Evolutionary conservation across 2,113 vertebrate genomes (phyloP), one percentile per base, ranked within the genome.

Genomic region (Austrofundulus limnaeus): DNA sequence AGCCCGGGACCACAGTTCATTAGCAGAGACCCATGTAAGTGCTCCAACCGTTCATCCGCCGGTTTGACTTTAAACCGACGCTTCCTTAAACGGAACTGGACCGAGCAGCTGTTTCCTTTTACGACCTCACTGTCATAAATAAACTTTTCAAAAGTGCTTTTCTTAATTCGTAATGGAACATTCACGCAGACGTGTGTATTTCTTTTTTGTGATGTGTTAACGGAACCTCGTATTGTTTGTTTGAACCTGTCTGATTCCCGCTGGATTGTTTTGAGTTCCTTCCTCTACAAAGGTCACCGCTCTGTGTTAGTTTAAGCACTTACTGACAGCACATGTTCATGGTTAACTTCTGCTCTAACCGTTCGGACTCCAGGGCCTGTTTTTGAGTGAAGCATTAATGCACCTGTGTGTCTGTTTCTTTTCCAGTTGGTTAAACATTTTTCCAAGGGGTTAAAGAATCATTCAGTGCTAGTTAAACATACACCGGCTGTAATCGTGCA

Each of bases 21-120:
- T 61, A 93, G 95, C 87, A 95, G 96, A 83, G 97, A 98, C 87
- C 95, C 96, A 79, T 98, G 96, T 99, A 89, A 98, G 95, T 95
- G 85, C 55, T 47, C 20, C 52, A 1, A 51, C 24, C 48, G 6
- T 37, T 59, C 24, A 47, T 48, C 55, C 10, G 20, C 19, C 25
- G 25, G 58, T 78, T 48, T 62, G 19, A 20, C 62, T 60, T 58
- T 47, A 28, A 50, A 42, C 31, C 51, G 71, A 63, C 46, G 37
- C 60, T 59, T 59, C 58, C 41, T 66, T 46, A 54, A 38, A 46
- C 65, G 60, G 15, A 23, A 19, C 3, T 47, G 47, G 48, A 53
- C 14, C 24, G 45, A 45, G 62, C 71, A 81, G 80, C 76, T 80
- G 83, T 66, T 78, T 65, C 50, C 53, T 67, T 34, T 65, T 41